Evolutionary conservation across 2,113 vertebrate genomes (phyloP).

Genomic region (Nerophis lumbriciformis): DNA sequence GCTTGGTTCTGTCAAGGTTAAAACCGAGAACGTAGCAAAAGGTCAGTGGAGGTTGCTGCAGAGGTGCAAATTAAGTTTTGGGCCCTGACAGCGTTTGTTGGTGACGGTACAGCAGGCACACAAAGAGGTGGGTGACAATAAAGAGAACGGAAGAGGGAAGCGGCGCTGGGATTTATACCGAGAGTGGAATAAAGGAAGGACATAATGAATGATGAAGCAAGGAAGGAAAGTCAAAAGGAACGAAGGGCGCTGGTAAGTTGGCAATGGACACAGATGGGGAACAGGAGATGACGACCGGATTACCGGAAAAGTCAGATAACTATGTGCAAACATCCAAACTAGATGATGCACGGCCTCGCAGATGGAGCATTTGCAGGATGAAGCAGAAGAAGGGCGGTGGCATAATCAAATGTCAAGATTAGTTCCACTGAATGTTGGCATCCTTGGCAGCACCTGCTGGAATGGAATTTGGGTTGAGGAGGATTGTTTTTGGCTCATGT

Average conservation of each 20-base stretch:
- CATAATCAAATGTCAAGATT: conserved; percentile 44
- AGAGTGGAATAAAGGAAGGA: conserved; percentile 19
- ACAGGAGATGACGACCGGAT: conserved; percentile 6
- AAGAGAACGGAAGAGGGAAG: conserved; percentile 16
- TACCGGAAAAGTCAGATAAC: conserved; percentile 10
- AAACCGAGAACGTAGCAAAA: conserved; percentile 26
- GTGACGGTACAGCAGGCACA: conserved; percentile 1
- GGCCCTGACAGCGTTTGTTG: conserved; percentile 20
- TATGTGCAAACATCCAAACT: conserved; percentile 2
- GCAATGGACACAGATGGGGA: conserved; percentile 16
- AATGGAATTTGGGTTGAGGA: conserved; percentile 44
- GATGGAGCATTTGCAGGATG: conserved; percentile 4
- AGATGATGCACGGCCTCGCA: conserved; percentile 14
- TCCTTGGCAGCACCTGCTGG: conserved; percentile 23
- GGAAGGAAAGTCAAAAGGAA: conserved; percentile 23
- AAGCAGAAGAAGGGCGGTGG: conserved; percentile 18
- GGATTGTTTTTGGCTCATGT: conserved; percentile 34
- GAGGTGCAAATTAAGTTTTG: conserved; percentile 57
- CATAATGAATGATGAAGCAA: conserved; percentile 28
- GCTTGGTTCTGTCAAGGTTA: conserved; percentile 44
- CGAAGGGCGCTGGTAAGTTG: conserved; percentile 6
- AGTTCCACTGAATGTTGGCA: conserved; percentile 47
- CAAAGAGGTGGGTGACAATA: conserved; percentile 15
- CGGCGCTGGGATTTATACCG: conserved; percentile 6
- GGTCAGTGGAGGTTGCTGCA: conserved; percentile 32